Base-by-base conservation (phyloP, 1,140 invertebrate genomes). In the Calliopsis andreniformis region DNA sequence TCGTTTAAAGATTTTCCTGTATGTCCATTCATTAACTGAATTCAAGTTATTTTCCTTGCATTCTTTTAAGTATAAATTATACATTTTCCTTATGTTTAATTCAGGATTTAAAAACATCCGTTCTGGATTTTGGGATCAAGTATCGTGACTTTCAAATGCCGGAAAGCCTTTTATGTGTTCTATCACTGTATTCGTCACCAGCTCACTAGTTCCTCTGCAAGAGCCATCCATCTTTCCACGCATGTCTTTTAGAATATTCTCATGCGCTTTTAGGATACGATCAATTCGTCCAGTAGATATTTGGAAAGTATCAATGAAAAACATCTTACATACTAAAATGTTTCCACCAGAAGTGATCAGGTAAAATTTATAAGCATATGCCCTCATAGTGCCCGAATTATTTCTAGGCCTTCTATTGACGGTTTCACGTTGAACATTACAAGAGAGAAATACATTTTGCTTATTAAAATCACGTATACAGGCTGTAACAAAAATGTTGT, bases 301-400 rank as follows among this genome's bases (percentile, higher is more conserved):
- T 49, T 59, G 67, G 76, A 86, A 87, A 80, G 77, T 87, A 80
- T 68, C n/a, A 62, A 80, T 72, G 42, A 81, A 80, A 75, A 78
- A 83, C 67, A 75, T 83, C 45, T 83, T 78, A 76, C 70, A 83
- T 76, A 84, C 68, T 76, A 68, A 59, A 78, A 77, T 78, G 45
- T 76, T 77, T 79, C 53, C 67, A 39, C 25, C 1, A 61, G 51
- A 63, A 68, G 59, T 67, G 30, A 43, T 35, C 28, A 79, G 49
- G 43, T 66, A 77, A 79, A 70, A 82, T 73, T 70, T 67, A 79
- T 70, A 68, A 82, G 47, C 59, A 72, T 43, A 76, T 28, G 45
- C 35, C 28, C 76, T 78, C 39, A 25, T 3, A 63, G 67, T 56
- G 51, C 68, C 78, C 45, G 39, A 78, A 69, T 73, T 1, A 67